These are phyloP conservation scores for Scaptomyza flava DNA, from an alignment of 2,888 invertebrate species.

Conservation along the genomic window DNA sequence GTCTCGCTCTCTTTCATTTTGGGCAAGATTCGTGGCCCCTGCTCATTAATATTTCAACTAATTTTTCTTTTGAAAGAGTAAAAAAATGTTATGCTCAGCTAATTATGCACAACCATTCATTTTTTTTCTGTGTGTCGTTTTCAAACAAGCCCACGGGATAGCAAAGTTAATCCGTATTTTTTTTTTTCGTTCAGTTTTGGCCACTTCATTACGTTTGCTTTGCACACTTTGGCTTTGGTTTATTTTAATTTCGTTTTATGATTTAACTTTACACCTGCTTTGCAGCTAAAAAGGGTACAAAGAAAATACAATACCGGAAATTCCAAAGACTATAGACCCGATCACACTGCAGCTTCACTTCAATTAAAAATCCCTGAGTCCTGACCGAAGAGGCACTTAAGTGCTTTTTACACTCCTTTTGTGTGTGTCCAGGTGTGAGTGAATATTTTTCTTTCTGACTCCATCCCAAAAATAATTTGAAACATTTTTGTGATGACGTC, in stretches of 20 bases:
- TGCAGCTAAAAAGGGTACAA: conserved; percentile 5
- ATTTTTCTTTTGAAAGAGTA: conserved; percentile 46
- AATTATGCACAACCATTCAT: conserved; percentile 69
- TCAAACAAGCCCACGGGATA: conserved; percentile 40
- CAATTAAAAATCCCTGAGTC: conserved; percentile 78
- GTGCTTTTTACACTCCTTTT: conserved; percentile 67
- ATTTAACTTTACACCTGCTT: conserved; percentile 83
- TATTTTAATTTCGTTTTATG: conserved; percentile 83
- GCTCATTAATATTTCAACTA: conserved; percentile 65
- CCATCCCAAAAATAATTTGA: conserved; percentile 55
- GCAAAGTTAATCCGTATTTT: conserved; percentile 56
- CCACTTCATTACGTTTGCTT: conserved; percentile 69
- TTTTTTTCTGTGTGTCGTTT: conserved; percentile 9
- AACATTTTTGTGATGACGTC: conserved; percentile 66
- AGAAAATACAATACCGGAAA: conserved; percentile 50
- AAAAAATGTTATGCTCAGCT: conserved; percentile 66
- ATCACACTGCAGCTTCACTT: conserved; percentile 69
- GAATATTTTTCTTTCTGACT: conserved; percentile 63
- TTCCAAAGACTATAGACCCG: conserved; percentile 28
- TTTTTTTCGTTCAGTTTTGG: conserved; percentile 49
- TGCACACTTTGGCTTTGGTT: conserved; percentile 53
- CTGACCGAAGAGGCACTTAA: conserved; percentile 69
- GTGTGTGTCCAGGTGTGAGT: conserved; percentile 32
- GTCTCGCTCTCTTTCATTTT: not conserved
- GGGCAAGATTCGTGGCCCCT: not conserved